These are phyloP conservation scores for Vollenhovia emeryi DNA, from an alignment of 1,140 invertebrate genomes.

Conservation along the genomic window DNA sequence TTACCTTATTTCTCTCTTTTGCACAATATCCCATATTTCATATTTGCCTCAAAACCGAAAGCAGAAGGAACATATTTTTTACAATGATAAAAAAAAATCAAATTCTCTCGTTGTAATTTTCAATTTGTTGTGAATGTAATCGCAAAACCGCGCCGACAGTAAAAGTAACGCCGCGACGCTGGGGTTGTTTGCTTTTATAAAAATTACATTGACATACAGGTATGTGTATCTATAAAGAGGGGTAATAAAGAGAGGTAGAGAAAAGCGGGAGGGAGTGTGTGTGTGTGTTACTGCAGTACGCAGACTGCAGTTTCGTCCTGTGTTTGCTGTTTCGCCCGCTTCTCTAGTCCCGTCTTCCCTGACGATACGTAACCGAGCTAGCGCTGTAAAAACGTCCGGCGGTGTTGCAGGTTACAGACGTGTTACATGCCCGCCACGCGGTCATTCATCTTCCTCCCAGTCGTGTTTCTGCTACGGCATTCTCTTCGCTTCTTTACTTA, in stretches of 20 bases:
- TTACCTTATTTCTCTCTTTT: not conserved
- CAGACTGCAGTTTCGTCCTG: constrained; percentile 20
- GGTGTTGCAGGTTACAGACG: constrained; percentile 50
- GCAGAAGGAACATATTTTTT: not conserved
- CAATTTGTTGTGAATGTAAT: constrained; percentile 18
- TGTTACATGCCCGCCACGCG: constrained; percentile 37
- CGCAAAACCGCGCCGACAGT: not conserved
- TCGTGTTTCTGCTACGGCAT: constrained; percentile 39
- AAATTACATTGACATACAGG: not conserved
- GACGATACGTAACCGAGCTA: constrained; percentile 35
- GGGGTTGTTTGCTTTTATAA: constrained; percentile 15
- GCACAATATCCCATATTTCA: not conserved
- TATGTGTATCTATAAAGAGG: not conserved
- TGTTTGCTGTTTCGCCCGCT: constrained; percentile 15
- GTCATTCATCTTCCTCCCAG: constrained; percentile 64
- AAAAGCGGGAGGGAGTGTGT: too few relatives aligned
- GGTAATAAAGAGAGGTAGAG: not conserved
- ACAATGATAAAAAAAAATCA: not conserved
- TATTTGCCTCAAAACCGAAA: not conserved
- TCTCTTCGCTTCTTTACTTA: constrained; percentile 58
- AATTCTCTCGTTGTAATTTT: constrained; percentile 10
- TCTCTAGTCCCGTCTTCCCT: constrained; percentile 25
- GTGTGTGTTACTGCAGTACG: constrained; percentile 19
- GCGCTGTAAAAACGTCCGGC: constrained; percentile 61
- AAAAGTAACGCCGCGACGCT: not conserved